These are phyloP conservation scores for Hyalella azteca DNA, from an alignment of 2,888 invertebrate species.

Conservation along the genomic window DNA sequence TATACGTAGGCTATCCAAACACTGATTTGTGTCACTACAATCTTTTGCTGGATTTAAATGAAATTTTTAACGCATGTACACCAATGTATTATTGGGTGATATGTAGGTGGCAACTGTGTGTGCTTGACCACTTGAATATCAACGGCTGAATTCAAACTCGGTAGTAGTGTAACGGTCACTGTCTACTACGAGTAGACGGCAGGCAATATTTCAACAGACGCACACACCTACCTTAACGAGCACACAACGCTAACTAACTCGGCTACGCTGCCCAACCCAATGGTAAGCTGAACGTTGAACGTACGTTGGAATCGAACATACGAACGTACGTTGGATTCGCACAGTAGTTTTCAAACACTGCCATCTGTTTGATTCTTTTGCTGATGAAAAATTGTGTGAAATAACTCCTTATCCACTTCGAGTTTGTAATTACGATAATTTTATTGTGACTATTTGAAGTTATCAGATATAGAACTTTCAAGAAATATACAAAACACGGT, in stretches of 20 bases:
- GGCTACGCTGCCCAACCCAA: background rate
- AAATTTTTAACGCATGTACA: too few relatives aligned
- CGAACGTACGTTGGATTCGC: background rate
- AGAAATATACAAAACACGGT: too few relatives aligned
- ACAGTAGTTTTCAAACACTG: background rate
- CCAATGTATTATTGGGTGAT: background rate
- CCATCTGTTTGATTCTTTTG: too few relatives aligned
- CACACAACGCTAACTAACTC: background rate
- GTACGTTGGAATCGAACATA: too few relatives aligned
- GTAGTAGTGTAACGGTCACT: slow-evolving; percentile 18
- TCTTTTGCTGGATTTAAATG: too few relatives aligned
- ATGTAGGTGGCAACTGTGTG: background rate
- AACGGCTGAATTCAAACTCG: slow-evolving; percentile 14
- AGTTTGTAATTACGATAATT: too few relatives aligned
- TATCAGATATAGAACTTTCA: too few relatives aligned
- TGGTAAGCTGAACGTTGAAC: background rate
- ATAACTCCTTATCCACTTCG: too few relatives aligned
- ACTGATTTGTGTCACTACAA: too few relatives aligned
- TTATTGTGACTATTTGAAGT: too few relatives aligned
- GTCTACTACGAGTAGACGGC: background rate
- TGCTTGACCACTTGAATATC: background rate
- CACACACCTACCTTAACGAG: background rate
- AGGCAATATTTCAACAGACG: background rate
- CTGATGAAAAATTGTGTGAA: too few relatives aligned
- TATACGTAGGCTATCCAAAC: too few relatives aligned